Conservation (phyloP, 2,113 vertebrate genomes). For the Triplophysa dalaica region DNA sequence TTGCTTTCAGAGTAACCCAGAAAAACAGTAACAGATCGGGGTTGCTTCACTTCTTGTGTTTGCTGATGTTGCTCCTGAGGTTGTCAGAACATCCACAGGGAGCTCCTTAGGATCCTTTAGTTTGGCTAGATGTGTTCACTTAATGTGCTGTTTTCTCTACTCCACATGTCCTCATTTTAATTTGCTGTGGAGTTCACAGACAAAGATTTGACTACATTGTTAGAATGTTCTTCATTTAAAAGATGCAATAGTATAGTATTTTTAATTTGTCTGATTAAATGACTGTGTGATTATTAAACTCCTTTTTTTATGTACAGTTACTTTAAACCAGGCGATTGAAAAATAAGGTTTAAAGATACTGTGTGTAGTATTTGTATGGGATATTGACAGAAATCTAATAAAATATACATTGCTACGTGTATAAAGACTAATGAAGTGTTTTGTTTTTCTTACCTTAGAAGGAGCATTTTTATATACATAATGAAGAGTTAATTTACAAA, state of each 20-base stretch:
- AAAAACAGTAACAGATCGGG: neutral
- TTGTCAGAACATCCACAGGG: neutral
- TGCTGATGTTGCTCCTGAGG: neutral
- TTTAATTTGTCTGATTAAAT: no score
- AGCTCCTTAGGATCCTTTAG: neutral
- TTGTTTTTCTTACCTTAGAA: no score
- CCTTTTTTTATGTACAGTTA: no score
- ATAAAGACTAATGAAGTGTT: no score
- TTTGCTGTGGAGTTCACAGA: neutral
- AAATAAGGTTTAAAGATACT: no score
- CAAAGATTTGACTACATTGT: neutral
- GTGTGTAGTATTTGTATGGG: no score
- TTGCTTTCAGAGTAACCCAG: slow-evolving; percentile 1
- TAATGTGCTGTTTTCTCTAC: neutral
- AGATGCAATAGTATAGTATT: neutral
- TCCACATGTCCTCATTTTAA: neutral
- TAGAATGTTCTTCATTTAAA: neutral
- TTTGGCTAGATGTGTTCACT: neutral
- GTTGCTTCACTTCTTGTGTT: neutral
- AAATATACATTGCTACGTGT: no score
- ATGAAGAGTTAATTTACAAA: no score
- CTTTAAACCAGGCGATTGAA: no score
- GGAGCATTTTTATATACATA: no score
- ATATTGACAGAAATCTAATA: no score
- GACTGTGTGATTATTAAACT: no score